Evolutionary conservation across 2,888 invertebrate genomes (phyloP).

Genomic region (Xylocampa areola): DNA sequence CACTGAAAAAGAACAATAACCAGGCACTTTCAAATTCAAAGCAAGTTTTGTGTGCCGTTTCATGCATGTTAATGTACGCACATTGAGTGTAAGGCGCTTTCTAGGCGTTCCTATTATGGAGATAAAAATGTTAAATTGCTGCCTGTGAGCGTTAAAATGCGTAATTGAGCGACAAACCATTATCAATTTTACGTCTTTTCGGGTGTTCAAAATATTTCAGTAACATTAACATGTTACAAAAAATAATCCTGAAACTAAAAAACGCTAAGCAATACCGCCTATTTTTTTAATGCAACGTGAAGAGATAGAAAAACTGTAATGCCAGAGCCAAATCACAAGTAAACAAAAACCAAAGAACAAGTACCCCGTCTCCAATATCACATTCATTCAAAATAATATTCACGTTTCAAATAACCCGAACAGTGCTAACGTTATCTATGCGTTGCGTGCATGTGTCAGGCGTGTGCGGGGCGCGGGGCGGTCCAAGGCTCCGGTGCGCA

Average conservation of each 20-base stretch:
- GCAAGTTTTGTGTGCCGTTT: conserved; percentile 27
- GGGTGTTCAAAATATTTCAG: no score
- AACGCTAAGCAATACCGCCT: no score
- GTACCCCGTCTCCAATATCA: conserved; percentile 11
- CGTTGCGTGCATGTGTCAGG: conserved; percentile 70
- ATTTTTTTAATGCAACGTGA: no score
- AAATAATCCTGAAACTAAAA: no score
- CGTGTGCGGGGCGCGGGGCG: conserved; percentile 42
- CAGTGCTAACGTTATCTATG: conserved; percentile 62
- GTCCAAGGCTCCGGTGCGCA: conserved; percentile 74
- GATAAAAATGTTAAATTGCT: no score
- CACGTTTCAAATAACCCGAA: conserved; percentile 50
- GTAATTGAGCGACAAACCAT: no score
- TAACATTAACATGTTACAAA: no score
- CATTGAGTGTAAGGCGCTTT: conserved; percentile 38
- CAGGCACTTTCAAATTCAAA: conserved; percentile 45
- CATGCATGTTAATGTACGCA: conserved; percentile 44
- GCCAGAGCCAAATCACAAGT: neutral
- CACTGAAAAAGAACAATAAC: conserved; percentile 47
- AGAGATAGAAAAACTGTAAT: no score
- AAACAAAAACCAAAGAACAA: conserved; percentile 23
- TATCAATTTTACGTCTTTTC: no score
- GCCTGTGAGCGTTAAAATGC: no score
- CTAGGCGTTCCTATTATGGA: no score
- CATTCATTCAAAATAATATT: conserved; percentile 46